Evolutionary conservation across 2,113 vertebrate species (phyloP).

Genomic region (Electrona antarctica): DNA sequence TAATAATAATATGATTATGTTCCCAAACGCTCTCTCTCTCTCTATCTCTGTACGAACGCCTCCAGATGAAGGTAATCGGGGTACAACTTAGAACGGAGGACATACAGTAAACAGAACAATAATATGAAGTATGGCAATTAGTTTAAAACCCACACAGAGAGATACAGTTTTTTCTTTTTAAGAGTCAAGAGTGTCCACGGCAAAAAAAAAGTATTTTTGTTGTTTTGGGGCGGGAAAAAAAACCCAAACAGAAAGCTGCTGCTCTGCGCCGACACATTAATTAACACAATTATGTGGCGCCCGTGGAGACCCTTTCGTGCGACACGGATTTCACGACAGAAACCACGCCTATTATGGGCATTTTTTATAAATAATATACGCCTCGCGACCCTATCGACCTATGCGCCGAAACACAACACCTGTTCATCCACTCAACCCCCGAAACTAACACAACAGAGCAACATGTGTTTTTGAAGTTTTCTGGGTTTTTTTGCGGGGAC

Average conservation of each 20-base stretch:
- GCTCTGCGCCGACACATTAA: conserved; percentile 27
- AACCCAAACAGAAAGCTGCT: conserved; percentile 12
- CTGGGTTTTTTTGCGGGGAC: conserved; percentile 19
- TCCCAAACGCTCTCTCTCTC: neutral
- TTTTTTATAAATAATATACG: conserved; percentile 56
- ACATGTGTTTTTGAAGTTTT: conserved; percentile 12
- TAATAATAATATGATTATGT: neutral
- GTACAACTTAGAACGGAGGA: neutral
- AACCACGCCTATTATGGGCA: conserved; percentile 49
- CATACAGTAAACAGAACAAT: neutral
- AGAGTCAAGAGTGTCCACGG: neutral
- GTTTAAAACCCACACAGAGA: conserved; percentile 18
- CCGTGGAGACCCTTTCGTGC: conserved; percentile 29
- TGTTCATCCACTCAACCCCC: conserved; percentile 2
- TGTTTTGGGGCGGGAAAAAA: neutral
- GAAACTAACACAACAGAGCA: conserved; percentile 19
- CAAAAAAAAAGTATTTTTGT: neutral
- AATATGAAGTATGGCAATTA: conserved; percentile 14
- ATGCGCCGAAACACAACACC: neutral
- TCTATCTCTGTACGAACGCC: neutral
- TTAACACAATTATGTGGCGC: conserved; percentile 33
- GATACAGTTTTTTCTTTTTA: conserved; percentile 11
- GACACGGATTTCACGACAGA: conserved; percentile 36
- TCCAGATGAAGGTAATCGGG: neutral
- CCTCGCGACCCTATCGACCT: conserved; percentile 8